Percentiles rank a stretch among this genome's conserved stretches.
These are phyloP conservation scores for Papio anubis DNA, from an alignment of 2,113 vertebrate genomes.

Conservation along the genomic window DNA sequence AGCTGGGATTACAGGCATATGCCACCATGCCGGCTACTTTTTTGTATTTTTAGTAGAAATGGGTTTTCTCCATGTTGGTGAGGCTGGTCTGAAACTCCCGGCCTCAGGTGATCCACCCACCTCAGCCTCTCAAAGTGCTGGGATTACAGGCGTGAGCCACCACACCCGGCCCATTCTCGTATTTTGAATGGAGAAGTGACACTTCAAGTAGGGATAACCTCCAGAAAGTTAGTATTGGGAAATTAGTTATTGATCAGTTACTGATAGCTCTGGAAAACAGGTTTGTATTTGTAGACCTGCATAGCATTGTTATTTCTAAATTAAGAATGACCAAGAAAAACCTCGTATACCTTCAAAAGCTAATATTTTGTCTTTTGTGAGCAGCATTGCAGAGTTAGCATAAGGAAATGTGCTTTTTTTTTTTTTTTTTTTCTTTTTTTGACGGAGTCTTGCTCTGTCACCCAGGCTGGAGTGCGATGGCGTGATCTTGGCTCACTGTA, in stretches of 20 bases:
- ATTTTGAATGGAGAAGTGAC: conserved; percentile 10
- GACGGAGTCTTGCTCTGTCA: too few species aligned
- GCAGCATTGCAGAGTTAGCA: background rate
- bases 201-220: conserved; percentile 19
- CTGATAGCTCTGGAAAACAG: background rate
- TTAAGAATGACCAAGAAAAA: background rate
- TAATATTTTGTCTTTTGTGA: conserved; percentile 27
- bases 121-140: too few species aligned
- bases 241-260: background rate
- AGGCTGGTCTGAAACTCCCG: too few species aligned
- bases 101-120: too few species aligned
- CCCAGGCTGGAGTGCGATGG: too few species aligned
- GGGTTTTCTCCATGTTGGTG: too few species aligned
- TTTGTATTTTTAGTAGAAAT: too few species aligned
- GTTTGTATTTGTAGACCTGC: background rate
- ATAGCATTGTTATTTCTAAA: conserved; percentile 15
- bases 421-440: too few species aligned
- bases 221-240: conserved; percentile 11
- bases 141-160: too few species aligned
- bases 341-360: background rate
- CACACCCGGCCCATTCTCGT: background rate
- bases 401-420: background rate
- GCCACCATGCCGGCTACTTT: too few species aligned
- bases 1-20: too few species aligned
- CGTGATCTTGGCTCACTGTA: too few species aligned